Base-by-base conservation (phyloP, 1,140 invertebrate species). In the Drosophila kikkawai region DNA sequence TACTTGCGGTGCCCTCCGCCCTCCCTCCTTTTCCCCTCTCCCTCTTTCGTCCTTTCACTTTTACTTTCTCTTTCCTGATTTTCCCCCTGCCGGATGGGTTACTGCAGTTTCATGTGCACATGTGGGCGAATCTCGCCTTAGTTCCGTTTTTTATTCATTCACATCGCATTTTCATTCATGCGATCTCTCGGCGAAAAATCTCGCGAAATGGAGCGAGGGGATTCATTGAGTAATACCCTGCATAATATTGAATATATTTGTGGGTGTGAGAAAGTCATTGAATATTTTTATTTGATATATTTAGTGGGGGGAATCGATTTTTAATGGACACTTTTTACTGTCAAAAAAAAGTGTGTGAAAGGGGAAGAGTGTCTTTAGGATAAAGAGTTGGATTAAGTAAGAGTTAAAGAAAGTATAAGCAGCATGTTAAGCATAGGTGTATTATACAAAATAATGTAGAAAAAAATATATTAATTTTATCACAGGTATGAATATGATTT, bases 141-240 rank as follows among this genome's bases (percentile, higher is more conserved):
- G 60, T 71, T 82, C 65, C 67, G 67, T 61, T 74, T 79, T 77
- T 80, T 88, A 80, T 84, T 81, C 84, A 87, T 87, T 87, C 84
- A 87, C 78, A 88, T 80, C 85, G 83, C 80, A 69, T 75, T 75
- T 87, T 84, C 84, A 87, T 87, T 84, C 84, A 90, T 78, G 73
- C 68, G 55, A 65, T 65, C 55, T 47, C 58, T n/a, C 17, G 65
- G 50, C 56, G 47, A 60, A 59, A 79, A 55, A 70, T 55, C 32
- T 17, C 13, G n/a, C 22, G 34, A 55, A 53, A 55, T 42, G 67
- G 66, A 34, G 63, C 48, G n/a, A 45, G 22, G 29, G 22, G 39
- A 68, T 67, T 68, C 29, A 15, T 36, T 26, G 29, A 4, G 9
- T 41, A 65, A 65, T 65, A 65, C 63, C 57, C 63, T 44, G 37